A percentile compares a stretch with the other conserved stretches of the same genome.
phyloP scores from a whole-genome alignment of 2,797 vertebrate genomes.

The Nannoperca obscura region DNA sequence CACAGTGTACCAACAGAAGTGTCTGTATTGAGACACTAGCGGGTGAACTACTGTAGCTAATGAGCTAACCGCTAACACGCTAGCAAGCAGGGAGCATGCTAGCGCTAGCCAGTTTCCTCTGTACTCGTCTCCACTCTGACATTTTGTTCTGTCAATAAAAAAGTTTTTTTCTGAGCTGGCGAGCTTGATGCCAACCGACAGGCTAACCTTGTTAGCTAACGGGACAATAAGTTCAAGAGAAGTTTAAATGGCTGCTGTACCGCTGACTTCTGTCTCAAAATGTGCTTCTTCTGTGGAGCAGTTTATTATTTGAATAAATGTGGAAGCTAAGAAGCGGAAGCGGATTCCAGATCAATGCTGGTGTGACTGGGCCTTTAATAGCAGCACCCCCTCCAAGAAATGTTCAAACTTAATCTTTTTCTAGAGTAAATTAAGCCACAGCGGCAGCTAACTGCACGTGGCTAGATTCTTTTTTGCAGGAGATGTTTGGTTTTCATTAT shows the following conservation, averaged over 20 bases:
- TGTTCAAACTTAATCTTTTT: neutral
- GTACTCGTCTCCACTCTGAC: neutral
- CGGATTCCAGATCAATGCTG: too few relatives aligned
- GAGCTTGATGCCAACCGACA: neutral
- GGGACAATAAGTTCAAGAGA: neutral
- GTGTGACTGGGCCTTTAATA: conserved; percentile 63
- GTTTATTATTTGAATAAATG: too few relatives aligned
- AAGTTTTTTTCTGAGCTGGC: neutral
- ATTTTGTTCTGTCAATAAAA: neutral
- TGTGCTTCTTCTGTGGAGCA: too few relatives aligned
- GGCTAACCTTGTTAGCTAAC: neutral
- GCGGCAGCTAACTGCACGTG: conserved; percentile 21
- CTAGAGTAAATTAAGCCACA: conserved; percentile 29
- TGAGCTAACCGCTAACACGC: conserved; percentile 5
- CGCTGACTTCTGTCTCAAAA: too few relatives aligned
- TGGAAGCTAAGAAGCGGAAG: too few relatives aligned
- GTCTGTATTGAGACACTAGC: too few relatives aligned
- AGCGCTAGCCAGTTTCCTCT: neutral
- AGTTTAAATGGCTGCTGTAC: too few relatives aligned
- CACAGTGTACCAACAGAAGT: too few relatives aligned
- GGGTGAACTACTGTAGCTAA: neutral
- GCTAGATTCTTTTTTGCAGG: conserved; percentile 37
- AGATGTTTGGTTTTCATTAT: conserved; percentile 29
- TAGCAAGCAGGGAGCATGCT: conserved; percentile 2
- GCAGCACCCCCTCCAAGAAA: conserved; percentile 45